Evolutionary conservation across 2,888 invertebrate genomes (phyloP), one percentile per base, ranked within the genome.

Genomic region (Ligdia adustata): DNA sequence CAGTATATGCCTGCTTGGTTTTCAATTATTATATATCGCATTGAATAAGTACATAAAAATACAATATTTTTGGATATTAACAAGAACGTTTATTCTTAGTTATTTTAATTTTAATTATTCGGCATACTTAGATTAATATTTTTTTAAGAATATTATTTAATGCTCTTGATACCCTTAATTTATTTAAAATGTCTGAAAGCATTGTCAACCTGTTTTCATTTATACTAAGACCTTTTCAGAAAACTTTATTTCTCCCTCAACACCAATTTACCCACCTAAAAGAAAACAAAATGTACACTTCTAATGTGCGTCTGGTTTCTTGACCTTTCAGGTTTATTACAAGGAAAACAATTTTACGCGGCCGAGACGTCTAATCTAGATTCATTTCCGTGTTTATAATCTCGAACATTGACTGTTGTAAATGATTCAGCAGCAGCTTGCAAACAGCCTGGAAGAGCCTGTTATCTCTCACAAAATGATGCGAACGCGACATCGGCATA

Each of bases 311-410:
- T 52, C 47, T 47, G 40, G 57, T 52, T 50, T 45, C 39, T 45
- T 47, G 47, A 52, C 52, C 51, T 54, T 57, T 48, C 15, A 27
- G 18, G 29, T 28, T 57, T 44, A 24, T 47, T 39, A 45, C 47
- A 47, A 46, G 55, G 50, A 52, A 57, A 41, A 47, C 7, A 24
- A 22, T 6, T 20, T 33, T 22, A 32, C 33, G 37, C 20, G 14
- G 28, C 28, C n/a, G n/a, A 1, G 14, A 18, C 32, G 31, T 22
- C 24, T 37, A 41, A 47, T 33, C 44, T 34, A 37, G 32, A 47
- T 55, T 46, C 26, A 18, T 46, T 58, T 55, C 55, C 55, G 52
- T 47, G 33, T 44, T 46, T 40, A 28, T 33, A 37, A 38, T 4
- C 32, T 35, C 9, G 24, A 9, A 14, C 24, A 12, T 39, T 49